Evolutionary conservation across 2,113 vertebrate genomes (phyloP).

Genomic region (Aphyosemion australe): DNA sequence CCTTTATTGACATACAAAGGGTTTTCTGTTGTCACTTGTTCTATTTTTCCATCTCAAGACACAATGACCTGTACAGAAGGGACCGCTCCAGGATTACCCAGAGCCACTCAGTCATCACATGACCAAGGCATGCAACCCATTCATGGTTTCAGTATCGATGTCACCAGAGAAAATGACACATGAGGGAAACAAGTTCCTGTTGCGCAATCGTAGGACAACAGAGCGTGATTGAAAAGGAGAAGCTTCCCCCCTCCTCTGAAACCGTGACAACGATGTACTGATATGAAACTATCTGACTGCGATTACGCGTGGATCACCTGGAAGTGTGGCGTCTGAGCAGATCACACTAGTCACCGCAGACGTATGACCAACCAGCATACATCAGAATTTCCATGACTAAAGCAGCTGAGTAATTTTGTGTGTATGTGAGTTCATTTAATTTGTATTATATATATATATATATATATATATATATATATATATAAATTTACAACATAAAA

Average conservation of each 20-base stretch:
- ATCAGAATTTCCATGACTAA: slow-evolving; percentile 6
- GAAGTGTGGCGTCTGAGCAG: slow-evolving; percentile 26
- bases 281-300: slow-evolving; percentile 12
- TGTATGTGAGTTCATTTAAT: too few relatives aligned
- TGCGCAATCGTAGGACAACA: slow-evolving; percentile 40
- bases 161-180: slow-evolving; percentile 46
- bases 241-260: background rate
- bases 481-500: too few relatives aligned
- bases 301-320: background rate
- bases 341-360: slow-evolving; percentile 11
- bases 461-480: too few relatives aligned
- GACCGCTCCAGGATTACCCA: slow-evolving; percentile 62
- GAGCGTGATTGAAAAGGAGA: slow-evolving; percentile 3
- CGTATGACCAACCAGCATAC: slow-evolving; percentile 3
- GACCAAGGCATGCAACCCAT: slow-evolving; percentile 60
- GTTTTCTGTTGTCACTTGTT: too few relatives aligned
- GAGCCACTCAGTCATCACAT: slow-evolving; percentile 61
- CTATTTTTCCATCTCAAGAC: slow-evolving; percentile 43
- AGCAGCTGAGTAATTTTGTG: too few relatives aligned
- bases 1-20: background rate
- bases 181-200: slow-evolving; percentile 53
- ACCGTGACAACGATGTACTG: slow-evolving; percentile 2
- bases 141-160: slow-evolving; percentile 66
- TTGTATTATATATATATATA: too few relatives aligned
- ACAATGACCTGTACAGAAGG: slow-evolving; percentile 47